Evolutionary conservation across 1,140 invertebrate species (phyloP), one percentile per base, ranked within the genome.

Genomic region (Rhizoglyphus robini): DNA sequence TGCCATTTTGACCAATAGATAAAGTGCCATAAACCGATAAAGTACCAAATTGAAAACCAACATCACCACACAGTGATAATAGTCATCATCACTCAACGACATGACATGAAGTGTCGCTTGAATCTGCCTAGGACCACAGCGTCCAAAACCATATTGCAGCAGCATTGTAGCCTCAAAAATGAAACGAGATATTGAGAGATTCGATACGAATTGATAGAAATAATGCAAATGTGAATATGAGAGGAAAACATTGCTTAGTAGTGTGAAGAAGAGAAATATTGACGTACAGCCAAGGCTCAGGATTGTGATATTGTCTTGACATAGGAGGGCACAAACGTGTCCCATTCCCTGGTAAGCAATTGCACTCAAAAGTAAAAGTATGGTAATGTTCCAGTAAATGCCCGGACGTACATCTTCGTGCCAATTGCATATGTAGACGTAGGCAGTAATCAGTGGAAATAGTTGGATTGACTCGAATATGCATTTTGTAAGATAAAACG

Each of bases 401-500:
- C 54, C 54, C 15, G 27, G 27, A 32, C 25, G 27, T 2, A 29
- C 54, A 11, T n/a, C 29, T 30, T 58, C 54, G 25, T 58, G 29
- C n/a, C n/a, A 23, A 32, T 58, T 23, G 15, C n/a, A n/a, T 29
- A 58, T 58, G n/a, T 27, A 58, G 18, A 58, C 2, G 25, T 58
- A 58, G 2, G n/a, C 54, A 11, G 54, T 27, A 3, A 58, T n/a
- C 18, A 58, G 3, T 2, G 11, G 15, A 13, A 58, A 13, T 27
- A 58, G 15, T 3, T n/a, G 15, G 2, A 58, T 29, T 3, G 31
- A 23, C 25, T 58, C 54, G 31, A 18, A 58, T n/a, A 58, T 13
- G 11, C n/a, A 58, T 34, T 58, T 58, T 11, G 54, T 58, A 13
- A 58, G 54, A 32, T 58, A 58, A n/a, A 29, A 58, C n/a, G n/a